phyloP scores from a whole-genome alignment of 2,888 invertebrate species.

The Clanis bilineata region DNA sequence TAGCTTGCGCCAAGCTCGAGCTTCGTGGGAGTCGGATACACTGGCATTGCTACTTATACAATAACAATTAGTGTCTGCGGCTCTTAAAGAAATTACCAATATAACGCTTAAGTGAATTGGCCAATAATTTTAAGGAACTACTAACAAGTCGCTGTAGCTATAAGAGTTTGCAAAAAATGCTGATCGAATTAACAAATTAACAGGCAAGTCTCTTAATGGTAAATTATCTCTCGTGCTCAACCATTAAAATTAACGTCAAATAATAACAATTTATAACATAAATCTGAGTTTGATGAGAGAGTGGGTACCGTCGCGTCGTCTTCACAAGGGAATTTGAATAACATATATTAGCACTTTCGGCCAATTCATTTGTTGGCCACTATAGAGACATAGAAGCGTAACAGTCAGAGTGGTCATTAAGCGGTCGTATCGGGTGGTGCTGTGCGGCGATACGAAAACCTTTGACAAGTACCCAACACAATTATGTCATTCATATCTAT shows the following conservation, averaged over 20 bases:
- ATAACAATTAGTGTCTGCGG: constrained; percentile 19
- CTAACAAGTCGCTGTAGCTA: neutral
- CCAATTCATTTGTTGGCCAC: constrained; percentile 24
- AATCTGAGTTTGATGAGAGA: no score
- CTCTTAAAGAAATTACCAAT: constrained; percentile 42
- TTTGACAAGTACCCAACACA: constrained; percentile 22
- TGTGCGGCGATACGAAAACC: constrained; percentile 24
- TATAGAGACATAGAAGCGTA: constrained; percentile 25
- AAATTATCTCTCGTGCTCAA: no score
- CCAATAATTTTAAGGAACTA: neutral
- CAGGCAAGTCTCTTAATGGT: no score
- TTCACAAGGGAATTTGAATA: no score
- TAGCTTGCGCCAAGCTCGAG: constrained; percentile 31
- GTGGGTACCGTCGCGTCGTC: no score
- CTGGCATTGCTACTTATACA: constrained; percentile 28
- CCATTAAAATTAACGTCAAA: no score
- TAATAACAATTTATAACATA: no score
- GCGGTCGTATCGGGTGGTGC: constrained; percentile 26
- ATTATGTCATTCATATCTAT: constrained; percentile 26
- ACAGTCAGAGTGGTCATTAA: constrained; percentile 34
- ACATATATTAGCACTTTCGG: no score
- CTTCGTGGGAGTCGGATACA: constrained; percentile 48
- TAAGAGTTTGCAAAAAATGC: neutral
- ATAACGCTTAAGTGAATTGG: constrained; percentile 16
- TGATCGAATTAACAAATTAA: no score